Percentiles rank a stretch among this genome's conserved stretches.
These are phyloP conservation scores for Himalopsyche japonica DNA, from an alignment of 2,888 invertebrate genomes.

Conservation along the genomic window DNA sequence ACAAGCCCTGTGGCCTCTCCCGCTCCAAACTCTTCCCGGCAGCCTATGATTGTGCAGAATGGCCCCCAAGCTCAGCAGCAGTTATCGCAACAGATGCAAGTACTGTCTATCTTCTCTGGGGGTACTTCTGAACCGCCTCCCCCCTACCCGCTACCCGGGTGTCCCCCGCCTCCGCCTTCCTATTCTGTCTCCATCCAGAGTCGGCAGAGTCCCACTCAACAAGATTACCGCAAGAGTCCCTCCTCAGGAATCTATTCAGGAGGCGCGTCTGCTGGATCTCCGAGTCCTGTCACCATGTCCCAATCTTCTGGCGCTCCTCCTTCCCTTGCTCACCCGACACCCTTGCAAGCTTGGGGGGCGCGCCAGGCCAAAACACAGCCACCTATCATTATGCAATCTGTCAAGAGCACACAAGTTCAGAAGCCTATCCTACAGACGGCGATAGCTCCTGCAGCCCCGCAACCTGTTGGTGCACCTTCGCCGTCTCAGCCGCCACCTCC, in stretches of 20 bases:
- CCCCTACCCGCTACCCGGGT: constrained; percentile 66
- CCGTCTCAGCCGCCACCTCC: constrained; percentile 72
- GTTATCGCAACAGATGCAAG: constrained; percentile 86
- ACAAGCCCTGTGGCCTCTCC: constrained; percentile 71
- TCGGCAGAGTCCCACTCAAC: constrained; percentile 81
- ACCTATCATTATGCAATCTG: constrained; percentile 95
- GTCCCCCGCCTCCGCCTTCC: constrained; percentile 79
- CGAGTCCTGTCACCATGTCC: constrained; percentile 78
- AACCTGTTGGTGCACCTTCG: constrained; percentile 61
- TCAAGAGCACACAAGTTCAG: constrained; percentile 93
- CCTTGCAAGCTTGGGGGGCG: constrained; percentile 82
- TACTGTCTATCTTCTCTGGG: constrained; percentile 72
- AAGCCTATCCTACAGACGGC: constrained; percentile 95
- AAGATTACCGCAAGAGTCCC: constrained; percentile 82
- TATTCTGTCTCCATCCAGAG: constrained; percentile 86
- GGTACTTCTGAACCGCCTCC: constrained; percentile 70
- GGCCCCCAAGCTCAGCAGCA: constrained; percentile 84
- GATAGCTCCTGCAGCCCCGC: constrained; percentile 85
- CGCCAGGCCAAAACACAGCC: constrained; percentile 88
- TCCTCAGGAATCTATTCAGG: constrained; percentile 86
- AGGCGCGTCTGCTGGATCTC: constrained; percentile 80
- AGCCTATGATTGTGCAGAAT: constrained; percentile 82
- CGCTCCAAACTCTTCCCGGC: constrained; percentile 52
- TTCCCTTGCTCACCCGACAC: constrained; percentile 76
- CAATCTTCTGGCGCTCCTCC: constrained; percentile 64